Percentiles rank a stretch among this genome's conserved stretches.
These are phyloP conservation scores for Leptopilina syphax DNA, from an alignment of 2,888 invertebrate genomes.

Conservation along the genomic window DNA sequence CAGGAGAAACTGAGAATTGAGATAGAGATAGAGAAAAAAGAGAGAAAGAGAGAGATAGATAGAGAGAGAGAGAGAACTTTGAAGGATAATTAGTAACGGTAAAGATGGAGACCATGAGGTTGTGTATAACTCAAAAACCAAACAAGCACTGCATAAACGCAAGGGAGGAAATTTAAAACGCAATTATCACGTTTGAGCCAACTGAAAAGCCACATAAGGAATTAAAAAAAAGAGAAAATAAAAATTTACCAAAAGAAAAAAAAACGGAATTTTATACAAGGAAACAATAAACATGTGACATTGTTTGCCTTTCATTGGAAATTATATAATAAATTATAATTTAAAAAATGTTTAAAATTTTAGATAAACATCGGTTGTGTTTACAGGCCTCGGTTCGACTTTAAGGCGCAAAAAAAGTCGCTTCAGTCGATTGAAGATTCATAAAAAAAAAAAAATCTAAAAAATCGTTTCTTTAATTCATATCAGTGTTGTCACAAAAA, in stretches of 20 bases:
- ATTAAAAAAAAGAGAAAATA: background rate
- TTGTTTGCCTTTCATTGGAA: constrained; percentile 11
- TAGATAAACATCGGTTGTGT: too few relatives aligned
- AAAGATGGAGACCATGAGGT: constrained; percentile 70
- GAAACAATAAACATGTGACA: constrained; percentile 7
- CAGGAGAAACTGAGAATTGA: constrained; percentile 47
- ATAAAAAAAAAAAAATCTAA: too few relatives aligned
- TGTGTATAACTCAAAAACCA: constrained; percentile 59
- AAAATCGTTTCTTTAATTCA: too few relatives aligned
- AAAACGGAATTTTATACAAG: background rate
- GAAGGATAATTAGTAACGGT: constrained; percentile 51
- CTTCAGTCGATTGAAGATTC: too few relatives aligned
- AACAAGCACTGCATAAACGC: constrained; percentile 43
- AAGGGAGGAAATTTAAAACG: constrained; percentile 28
- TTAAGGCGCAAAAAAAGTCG: too few relatives aligned
- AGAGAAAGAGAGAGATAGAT: constrained; percentile 46
- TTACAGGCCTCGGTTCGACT: too few relatives aligned
- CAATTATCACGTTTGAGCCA: constrained; percentile 37
- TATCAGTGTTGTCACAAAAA: too few relatives aligned
- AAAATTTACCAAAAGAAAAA: background rate
- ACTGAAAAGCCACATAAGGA: constrained; percentile 29
- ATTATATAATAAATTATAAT: background rate
- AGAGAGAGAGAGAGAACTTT: constrained; percentile 50
- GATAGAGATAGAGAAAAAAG: constrained; percentile 32
- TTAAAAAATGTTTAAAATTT: too few relatives aligned